phyloP scores from a whole-genome alignment of 2,888 invertebrate species.

The Orthonychiurus folsomi region DNA sequence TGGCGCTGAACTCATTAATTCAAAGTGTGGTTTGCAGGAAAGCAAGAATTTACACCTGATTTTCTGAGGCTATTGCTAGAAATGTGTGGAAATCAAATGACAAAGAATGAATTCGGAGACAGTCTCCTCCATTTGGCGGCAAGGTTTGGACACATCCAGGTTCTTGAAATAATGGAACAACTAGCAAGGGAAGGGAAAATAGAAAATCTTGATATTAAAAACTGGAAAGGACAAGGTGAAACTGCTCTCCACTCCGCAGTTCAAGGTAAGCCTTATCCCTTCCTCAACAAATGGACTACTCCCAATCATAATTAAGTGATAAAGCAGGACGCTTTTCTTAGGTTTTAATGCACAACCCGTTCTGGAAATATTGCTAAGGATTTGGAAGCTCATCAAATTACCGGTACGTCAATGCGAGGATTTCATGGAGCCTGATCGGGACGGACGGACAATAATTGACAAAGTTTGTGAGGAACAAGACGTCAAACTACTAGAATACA shows the following conservation, averaged over 20 bases:
- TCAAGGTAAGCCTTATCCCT: too few relatives aligned
- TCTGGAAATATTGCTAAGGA: not conserved
- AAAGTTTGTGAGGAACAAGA: not conserved
- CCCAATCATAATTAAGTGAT: not conserved
- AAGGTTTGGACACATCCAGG: not conserved
- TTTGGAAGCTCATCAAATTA: not conserved
- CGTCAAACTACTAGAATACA: not conserved
- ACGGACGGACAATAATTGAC: not conserved
- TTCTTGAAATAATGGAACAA: not conserved
- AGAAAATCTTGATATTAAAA: not conserved
- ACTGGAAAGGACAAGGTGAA: too few relatives aligned
- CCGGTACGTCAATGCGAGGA: not conserved
- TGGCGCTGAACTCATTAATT: too few relatives aligned
- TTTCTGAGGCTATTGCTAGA: not conserved
- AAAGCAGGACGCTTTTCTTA: not conserved
- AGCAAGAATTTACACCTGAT: not conserved
- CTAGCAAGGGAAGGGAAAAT: not conserved
- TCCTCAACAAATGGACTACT: too few relatives aligned
- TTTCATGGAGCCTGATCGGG: not conserved
- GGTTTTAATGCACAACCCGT: not conserved
- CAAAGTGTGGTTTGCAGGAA: not conserved
- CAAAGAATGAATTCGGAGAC: not conserved
- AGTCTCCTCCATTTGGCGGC: not conserved
- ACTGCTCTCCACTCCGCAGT: not conserved
- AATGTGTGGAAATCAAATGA: not conserved